A percentile compares a stretch with the other conserved stretches of the same genome.
Evolutionary conservation across 1,140 invertebrate genomes (phyloP).

Genomic region (Micrasema minimum): DNA sequence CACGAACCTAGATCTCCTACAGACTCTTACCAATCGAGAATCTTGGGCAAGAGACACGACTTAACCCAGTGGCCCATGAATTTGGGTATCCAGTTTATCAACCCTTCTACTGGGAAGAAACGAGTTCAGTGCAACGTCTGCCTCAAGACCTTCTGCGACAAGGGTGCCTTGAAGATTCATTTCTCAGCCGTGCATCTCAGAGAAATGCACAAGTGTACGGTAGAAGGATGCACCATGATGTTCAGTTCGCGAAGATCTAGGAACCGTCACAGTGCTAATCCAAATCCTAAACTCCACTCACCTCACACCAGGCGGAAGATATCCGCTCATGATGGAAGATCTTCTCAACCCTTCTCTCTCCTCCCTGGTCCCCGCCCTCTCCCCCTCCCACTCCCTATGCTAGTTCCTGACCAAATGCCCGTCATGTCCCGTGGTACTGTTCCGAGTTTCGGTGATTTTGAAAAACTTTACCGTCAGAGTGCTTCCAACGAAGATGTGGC

Average conservation of each 20-base stretch:
- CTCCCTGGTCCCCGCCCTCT: constrained; percentile 70
- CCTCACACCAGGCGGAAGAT: constrained; percentile 92
- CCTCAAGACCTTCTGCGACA: constrained; percentile 99
- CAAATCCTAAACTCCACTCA: constrained; percentile 97
- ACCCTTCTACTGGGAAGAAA: constrained; percentile 93
- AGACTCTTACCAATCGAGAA: constrained; percentile 32
- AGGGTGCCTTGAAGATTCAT: constrained; percentile 99
- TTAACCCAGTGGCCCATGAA: constrained; percentile 76
- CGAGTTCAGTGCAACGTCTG: constrained; percentile 98
- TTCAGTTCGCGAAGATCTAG: constrained; percentile 81
- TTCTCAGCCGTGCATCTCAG: constrained; percentile 94
- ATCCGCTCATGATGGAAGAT: constrained; percentile 90
- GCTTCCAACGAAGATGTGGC: constrained; percentile 57
- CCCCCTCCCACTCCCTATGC: constrained; percentile 63
- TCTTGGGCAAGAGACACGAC: constrained; percentile 52
- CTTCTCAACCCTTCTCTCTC: constrained; percentile 84
- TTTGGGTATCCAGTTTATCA: constrained; percentile 88
- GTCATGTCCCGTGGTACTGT: constrained; percentile 67
- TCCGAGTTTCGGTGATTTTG: constrained; percentile 66
- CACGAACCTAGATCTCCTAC: constrained; percentile 59
- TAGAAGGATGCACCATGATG: constrained; percentile 83
- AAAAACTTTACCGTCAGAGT: constrained; percentile 65
- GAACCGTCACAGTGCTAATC: constrained; percentile 91
- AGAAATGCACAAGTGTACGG: constrained; percentile 83
- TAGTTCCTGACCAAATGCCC: constrained; percentile 55